Percentiles rank a stretch among this genome's conserved stretches.
phyloP scores from a whole-genome alignment of 2,797 vertebrate species.

The Xenopus petersii region DNA sequence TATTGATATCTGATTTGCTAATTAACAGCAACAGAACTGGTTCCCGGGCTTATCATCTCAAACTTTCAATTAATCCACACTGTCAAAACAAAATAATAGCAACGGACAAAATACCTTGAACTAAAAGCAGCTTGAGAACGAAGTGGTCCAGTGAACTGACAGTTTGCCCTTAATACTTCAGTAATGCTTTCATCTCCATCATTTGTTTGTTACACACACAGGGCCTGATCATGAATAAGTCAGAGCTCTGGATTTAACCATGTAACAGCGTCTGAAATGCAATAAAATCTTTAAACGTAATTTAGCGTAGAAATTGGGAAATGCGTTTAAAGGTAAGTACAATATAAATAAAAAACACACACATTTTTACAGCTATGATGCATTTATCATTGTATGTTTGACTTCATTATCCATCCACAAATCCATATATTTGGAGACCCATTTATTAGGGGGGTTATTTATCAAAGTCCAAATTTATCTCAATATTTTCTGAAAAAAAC shows the following conservation, averaged over 20 bases:
- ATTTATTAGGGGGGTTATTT: too few species aligned
- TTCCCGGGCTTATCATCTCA: neutral
- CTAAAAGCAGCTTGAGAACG: neutral
- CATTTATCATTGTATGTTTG: too few species aligned
- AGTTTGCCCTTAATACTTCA: neutral
- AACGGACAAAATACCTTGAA: neutral
- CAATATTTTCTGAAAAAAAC: too few species aligned
- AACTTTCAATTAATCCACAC: slow-evolving; percentile 14
- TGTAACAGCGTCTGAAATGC: slow-evolving; percentile 7
- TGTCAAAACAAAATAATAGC: neutral
- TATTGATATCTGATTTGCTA: too few species aligned
- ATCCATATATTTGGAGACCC: too few species aligned
- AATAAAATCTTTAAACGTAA: slow-evolving; percentile 24
- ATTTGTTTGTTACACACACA: neutral
- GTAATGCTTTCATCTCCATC: slow-evolving; percentile 22
- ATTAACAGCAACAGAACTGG: too few species aligned
- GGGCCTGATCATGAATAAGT: slow-evolving; percentile 7
- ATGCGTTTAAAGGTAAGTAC: neutral
- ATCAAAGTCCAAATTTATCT: too few species aligned
- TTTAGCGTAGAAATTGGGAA: too few species aligned
- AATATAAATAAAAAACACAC: neutral
- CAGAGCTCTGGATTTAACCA: slow-evolving; percentile 10
- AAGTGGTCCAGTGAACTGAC: neutral
- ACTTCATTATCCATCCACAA: too few species aligned
- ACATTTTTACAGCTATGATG: neutral